Conservation (phyloP, 2,888 invertebrate species). For the Ophonus ardosiacus region DNA sequence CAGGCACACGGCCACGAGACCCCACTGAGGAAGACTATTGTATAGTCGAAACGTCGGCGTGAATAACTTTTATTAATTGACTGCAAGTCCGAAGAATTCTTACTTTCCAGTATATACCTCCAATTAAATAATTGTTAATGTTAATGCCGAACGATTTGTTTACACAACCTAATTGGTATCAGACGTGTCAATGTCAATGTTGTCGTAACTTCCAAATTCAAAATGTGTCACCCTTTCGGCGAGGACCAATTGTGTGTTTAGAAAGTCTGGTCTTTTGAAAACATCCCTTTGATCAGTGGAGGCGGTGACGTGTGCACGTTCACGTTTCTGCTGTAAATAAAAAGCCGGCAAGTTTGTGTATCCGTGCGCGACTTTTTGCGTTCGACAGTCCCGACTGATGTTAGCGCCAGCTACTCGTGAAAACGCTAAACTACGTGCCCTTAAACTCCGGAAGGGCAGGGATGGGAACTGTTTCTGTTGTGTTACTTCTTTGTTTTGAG, state of each 20-base stretch:
- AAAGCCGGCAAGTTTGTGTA: slow-evolving; percentile 19
- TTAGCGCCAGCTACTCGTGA: slow-evolving; percentile 19
- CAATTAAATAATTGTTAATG: no score
- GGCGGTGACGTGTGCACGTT: slow-evolving; percentile 25
- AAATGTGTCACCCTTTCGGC: not conserved
- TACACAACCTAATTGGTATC: not conserved
- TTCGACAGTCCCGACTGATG: slow-evolving; percentile 3
- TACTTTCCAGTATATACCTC: no score
- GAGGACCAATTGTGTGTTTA: slow-evolving; percentile 3
- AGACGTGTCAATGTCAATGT: not conserved
- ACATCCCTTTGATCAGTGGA: slow-evolving; percentile 54
- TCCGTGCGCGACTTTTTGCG: slow-evolving; percentile 16
- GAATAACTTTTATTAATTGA: no score
- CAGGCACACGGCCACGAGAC: no score
- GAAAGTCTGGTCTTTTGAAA: slow-evolving; percentile 50
- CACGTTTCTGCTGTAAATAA: slow-evolving; percentile 39
- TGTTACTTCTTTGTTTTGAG: slow-evolving; percentile 23
- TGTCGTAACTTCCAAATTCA: not conserved
- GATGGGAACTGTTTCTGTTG: not conserved
- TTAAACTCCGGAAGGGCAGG: not conserved
- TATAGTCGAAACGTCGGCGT: no score
- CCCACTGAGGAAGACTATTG: no score
- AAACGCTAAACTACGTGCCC: slow-evolving; percentile 16
- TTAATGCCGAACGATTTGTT: not conserved
- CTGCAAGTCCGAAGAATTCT: no score